Evolutionary conservation across 1,140 invertebrate genomes (phyloP), one percentile per base, ranked within the genome.

Genomic region (Stegodyphus dumicola): DNA sequence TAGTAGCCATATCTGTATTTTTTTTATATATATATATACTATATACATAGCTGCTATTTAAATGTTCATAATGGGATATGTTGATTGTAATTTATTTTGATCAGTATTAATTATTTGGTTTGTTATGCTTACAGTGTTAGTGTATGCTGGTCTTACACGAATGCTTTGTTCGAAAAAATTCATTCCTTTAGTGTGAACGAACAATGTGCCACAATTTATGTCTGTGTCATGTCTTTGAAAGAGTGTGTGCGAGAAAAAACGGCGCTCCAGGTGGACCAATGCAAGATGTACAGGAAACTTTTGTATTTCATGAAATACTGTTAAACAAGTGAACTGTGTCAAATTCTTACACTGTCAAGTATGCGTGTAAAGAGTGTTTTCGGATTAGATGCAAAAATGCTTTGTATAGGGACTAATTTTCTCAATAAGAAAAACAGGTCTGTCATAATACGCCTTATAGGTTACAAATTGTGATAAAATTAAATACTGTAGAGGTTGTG

Each of bases 131-230:
- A 76, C 17, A 75, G 60, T 69, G 67, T n/a, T 86, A 78, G 84
- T 86, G 84, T 86, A 73, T 86, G 84, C 75, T 86, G 75, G 83
- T 85, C 83, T 85, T 86, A 86, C 76, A 86, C 84, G 69, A 76
- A 77, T 18, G 51, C 51, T 74, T 74, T 85, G 52, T 54, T 65
- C 70, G 48, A 56, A 48, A 54, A 76, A 60, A 66, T 76, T 76
- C 81, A 85, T 86, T 86, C 76, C 76, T 86, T 73, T 67, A 67
- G 54, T 86, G 75, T 86, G 76, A 77, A 86, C 74, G 84, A 77
- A 77, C 74, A 85, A 85, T 86, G 84, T 86, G 84, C 84, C 84
- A 86, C 84, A 86, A 86, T 86, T 77, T 86, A 78, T 86, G 84
- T 73, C 75, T 86, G 84, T 77, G 75, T 86, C 76, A 78, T 78